Percentiles rank a stretch among this genome's conserved stretches.
Conservation (phyloP, 2,797 vertebrate genomes). For the Otus scops region DNA sequence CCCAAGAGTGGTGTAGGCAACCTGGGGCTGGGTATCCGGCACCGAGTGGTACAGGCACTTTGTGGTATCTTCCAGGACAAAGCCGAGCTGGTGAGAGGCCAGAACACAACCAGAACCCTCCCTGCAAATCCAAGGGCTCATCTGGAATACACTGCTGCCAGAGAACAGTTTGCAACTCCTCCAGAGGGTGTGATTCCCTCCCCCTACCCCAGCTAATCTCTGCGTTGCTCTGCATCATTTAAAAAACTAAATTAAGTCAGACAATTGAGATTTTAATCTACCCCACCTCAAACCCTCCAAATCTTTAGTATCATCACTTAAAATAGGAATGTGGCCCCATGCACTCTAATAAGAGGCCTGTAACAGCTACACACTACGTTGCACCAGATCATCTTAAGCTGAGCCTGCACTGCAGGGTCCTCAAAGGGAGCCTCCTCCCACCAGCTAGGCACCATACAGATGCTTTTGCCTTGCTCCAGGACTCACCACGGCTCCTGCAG, state of each 20-base stretch:
- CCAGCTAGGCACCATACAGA: background rate
- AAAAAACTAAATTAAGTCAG: background rate
- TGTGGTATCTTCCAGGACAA: background rate
- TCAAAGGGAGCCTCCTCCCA: background rate
- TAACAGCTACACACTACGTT: rapidly evolving
- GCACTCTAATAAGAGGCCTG: background rate
- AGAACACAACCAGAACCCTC: background rate
- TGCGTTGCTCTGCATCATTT: background rate
- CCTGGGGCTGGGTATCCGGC: background rate
- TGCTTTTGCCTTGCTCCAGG: background rate
- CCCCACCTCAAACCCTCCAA: background rate
- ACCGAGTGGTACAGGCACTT: background rate
- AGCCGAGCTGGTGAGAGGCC: background rate
- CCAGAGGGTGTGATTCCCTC: background rate
- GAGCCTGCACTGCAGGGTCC: background rate
- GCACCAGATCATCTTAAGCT: background rate
- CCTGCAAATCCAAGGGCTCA: background rate
- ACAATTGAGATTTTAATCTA: background rate
- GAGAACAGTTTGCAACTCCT: background rate
- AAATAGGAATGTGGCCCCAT: background rate
- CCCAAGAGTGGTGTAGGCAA: background rate
- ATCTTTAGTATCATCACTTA: background rate
- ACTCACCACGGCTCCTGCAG: background rate
- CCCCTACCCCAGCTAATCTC: background rate
- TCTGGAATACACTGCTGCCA: background rate